A percentile compares a stretch with the other conserved stretches of the same genome.
phyloP scores from a whole-genome alignment of 2,797 vertebrate genomes.

The Glyptemys insculpta region DNA sequence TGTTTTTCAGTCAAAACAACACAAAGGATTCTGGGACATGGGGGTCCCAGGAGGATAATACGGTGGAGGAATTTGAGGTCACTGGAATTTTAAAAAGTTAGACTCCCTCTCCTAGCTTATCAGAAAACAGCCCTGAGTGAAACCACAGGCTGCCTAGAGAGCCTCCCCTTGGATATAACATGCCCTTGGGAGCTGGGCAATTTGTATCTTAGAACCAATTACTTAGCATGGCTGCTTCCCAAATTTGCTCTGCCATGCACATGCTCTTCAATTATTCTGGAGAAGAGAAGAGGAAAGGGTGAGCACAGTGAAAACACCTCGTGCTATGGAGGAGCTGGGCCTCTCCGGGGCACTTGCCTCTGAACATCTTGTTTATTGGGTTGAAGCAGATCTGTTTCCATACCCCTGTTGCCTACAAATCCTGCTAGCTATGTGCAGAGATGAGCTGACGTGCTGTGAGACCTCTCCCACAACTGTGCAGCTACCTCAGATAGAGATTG shows the following conservation, averaged over 20 bases:
- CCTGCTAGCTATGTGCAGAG: fast-evolving
- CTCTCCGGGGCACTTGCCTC: not conserved
- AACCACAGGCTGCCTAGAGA: slow-evolving; percentile 36
- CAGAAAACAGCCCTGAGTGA: slow-evolving; percentile 45
- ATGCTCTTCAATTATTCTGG: not conserved
- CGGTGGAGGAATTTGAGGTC: not conserved
- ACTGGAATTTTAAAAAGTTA: slow-evolving; percentile 42
- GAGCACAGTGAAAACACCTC: not conserved
- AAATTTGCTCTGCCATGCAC: not conserved
- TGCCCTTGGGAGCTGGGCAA: slow-evolving; percentile 24
- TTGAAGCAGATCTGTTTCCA: not conserved
- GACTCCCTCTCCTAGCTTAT: slow-evolving; percentile 20
- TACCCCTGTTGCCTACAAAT: not conserved
- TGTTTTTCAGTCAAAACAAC: slow-evolving; percentile 56
- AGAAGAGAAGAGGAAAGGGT: fast-evolving
- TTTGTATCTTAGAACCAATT: slow-evolving; percentile 33
- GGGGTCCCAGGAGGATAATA: slow-evolving; percentile 17
- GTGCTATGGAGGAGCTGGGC: too few species aligned
- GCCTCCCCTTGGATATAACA: not conserved
- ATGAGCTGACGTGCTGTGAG: not conserved
- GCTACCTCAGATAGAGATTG: not conserved
- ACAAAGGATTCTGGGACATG: not conserved
- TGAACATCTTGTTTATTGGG: not conserved
- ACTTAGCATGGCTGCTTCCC: not conserved
- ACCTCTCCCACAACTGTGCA: not conserved